Evolutionary conservation across 2,797 vertebrate species (phyloP).

Genomic region (Macropus fuliginosus): DNA sequence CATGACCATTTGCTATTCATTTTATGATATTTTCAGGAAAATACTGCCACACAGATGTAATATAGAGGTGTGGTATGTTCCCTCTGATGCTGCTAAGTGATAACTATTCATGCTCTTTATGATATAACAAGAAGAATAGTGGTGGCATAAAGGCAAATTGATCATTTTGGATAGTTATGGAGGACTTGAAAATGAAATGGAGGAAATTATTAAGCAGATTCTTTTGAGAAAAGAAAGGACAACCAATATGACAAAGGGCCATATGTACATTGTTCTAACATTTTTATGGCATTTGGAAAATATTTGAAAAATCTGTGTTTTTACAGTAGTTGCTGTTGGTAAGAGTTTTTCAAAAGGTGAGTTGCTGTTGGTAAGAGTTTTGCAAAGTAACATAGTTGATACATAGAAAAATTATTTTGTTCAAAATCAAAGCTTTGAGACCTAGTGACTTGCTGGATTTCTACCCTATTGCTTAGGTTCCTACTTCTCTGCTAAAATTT

Average conservation of each 20-base stretch:
- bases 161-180: conserved; percentile 15
- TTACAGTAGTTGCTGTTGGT: background rate
- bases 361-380: background rate
- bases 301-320: background rate
- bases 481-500: background rate
- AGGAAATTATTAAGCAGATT: conserved; percentile 45
- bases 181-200: conserved; percentile 42
- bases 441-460: background rate
- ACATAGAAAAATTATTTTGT: background rate
- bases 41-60: conserved; percentile 5
- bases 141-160: conserved; percentile 26
- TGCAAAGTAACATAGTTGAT: background rate
- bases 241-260: background rate
- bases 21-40: conserved; percentile 33
- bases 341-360: background rate
- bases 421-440: background rate
- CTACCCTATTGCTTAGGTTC: background rate
- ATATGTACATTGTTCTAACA: background rate
- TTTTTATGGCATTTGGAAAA: background rate
- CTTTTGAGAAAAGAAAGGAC: conserved; percentile 10
- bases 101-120: background rate
- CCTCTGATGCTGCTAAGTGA: conserved; percentile 1
- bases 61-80: background rate
- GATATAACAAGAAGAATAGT: conserved; percentile 14
- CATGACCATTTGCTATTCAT: conserved; percentile 15